Conservation (phyloP, 2,888 invertebrate species). For the Lasioglossum figueresi region DNA sequence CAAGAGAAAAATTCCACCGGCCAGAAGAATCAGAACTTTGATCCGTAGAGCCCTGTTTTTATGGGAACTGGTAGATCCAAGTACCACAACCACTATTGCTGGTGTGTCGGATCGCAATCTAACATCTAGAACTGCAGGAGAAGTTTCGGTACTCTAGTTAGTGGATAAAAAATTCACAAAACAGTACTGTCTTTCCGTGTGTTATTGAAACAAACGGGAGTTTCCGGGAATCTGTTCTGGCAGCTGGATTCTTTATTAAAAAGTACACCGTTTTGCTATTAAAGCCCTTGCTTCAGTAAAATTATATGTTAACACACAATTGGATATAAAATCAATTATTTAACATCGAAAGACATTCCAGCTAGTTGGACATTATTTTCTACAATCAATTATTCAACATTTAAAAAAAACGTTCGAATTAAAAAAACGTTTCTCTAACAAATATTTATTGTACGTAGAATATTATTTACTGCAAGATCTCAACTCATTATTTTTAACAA, state of each 20-base stretch:
- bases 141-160: neutral
- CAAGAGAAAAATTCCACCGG: conserved; percentile 13
- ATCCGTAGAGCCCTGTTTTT: neutral
- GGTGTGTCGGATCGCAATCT: neutral
- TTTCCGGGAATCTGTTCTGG: neutral
- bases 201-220: neutral
- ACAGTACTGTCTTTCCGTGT: neutral
- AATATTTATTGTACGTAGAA: neutral
- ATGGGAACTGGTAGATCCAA: neutral
- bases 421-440: neutral
- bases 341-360: neutral
- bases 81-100: neutral
- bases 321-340: neutral
- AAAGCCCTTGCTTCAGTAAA: neutral
- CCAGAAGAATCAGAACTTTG: neutral
- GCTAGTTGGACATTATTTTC: neutral
- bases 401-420: no score
- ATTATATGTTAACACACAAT: neutral
- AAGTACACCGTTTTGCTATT: neutral
- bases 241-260: neutral
- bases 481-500: neutral
- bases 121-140: neutral
- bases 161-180: neutral
- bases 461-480: neutral
- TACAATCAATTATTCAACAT: neutral